These are phyloP conservation scores for Leptinotarsa texana DNA, from an alignment of 1,140 invertebrate genomes.

Conservation along the genomic window DNA sequence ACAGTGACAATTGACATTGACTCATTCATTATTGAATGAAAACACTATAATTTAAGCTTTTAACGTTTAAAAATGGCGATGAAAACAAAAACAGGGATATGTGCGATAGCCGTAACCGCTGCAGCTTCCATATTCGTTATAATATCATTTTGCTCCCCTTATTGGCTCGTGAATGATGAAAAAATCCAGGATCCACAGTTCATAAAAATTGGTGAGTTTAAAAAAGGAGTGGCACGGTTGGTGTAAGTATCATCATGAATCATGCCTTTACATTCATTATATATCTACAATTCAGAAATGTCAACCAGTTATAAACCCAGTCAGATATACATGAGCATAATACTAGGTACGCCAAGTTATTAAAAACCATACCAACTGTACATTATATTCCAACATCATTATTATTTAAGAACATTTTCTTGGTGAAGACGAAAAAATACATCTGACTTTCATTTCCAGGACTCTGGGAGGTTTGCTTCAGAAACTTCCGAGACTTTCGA, in stretches of 20 bases:
- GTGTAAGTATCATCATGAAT: not conserved
- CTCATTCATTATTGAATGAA: not conserved
- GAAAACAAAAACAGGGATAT: slow-evolving; percentile 71
- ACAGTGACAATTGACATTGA: not conserved
- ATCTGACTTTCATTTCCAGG: slow-evolving; percentile 63
- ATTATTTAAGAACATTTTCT: not conserved
- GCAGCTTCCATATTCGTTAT: slow-evolving; percentile 76
- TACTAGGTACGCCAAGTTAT: too few relatives aligned
- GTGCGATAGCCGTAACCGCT: slow-evolving; percentile 68
- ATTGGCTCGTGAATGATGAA: slow-evolving; percentile 89
- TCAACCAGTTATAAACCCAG: too few relatives aligned
- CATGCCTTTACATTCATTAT: too few relatives aligned
- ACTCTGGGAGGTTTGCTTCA: slow-evolving; percentile 91
- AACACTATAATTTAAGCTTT: not conserved
- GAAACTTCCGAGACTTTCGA: slow-evolving; percentile 77
- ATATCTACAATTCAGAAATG: too few relatives aligned
- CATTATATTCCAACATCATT: not conserved
- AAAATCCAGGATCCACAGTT: slow-evolving; percentile 79
- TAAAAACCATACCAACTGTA: not conserved
- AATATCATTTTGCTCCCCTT: slow-evolving; percentile 88
- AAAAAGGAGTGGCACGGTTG: slow-evolving; percentile 33
- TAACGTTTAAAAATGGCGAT: slow-evolving; percentile 53
- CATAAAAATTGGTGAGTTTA: slow-evolving; percentile 72
- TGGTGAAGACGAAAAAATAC: not conserved
- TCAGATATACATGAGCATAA: too few relatives aligned